Percentiles rank a stretch among this genome's conserved stretches.
Evolutionary conservation across 92 coral and sea anemone genomes (phyloP).

Genomic region (Porites rus): DNA sequence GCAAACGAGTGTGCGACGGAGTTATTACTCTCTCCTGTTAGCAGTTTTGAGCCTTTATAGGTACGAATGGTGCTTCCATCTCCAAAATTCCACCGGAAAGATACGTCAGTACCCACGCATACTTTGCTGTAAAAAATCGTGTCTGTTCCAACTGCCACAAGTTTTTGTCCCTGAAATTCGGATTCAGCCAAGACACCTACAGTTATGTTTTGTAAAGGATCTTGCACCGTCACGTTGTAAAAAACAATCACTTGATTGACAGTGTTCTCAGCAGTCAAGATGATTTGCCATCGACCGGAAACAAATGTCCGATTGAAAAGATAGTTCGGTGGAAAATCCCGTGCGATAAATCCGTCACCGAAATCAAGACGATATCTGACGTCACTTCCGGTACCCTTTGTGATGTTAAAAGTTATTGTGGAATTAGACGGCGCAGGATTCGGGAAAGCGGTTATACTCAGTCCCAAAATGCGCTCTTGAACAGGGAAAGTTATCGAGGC

Average conservation of each 20-base stretch:
- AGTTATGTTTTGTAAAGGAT: constrained; percentile 62
- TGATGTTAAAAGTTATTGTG: constrained; percentile 73
- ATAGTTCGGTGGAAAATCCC: constrained; percentile 42
- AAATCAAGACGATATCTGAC: constrained; percentile 78
- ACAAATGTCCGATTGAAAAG: constrained; percentile 76
- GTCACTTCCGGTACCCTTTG: constrained; percentile 78
- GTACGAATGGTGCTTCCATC: constrained; percentile 18
- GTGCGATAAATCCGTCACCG: constrained; percentile 76
- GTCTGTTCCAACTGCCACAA: constrained; percentile 56
- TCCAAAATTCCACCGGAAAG: constrained; percentile 61
- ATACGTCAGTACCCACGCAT: constrained; percentile 71
- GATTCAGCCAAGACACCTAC: constrained; percentile 51
- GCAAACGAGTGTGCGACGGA: constrained; percentile 57
- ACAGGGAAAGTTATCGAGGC: constrained; percentile 69
- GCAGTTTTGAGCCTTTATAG: constrained; percentile 9
- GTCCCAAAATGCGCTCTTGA: constrained; percentile 71
- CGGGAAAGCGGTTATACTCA: constrained; percentile 74
- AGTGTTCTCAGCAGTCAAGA: constrained; percentile 66
- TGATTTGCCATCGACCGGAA: constrained; percentile 79
- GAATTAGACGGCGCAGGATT: constrained; percentile 89
- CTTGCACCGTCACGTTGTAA: constrained; percentile 80
- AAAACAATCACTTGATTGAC: constrained; percentile 79
- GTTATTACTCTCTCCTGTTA: constrained; percentile 49
- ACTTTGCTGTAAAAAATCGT: constrained; percentile 50
- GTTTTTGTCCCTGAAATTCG: constrained; percentile 23